Percentiles rank a stretch among this genome's conserved stretches.
Evolutionary conservation across 2,888 invertebrate species (phyloP).

Genomic region (Pyrocoelia pectoralis): DNA sequence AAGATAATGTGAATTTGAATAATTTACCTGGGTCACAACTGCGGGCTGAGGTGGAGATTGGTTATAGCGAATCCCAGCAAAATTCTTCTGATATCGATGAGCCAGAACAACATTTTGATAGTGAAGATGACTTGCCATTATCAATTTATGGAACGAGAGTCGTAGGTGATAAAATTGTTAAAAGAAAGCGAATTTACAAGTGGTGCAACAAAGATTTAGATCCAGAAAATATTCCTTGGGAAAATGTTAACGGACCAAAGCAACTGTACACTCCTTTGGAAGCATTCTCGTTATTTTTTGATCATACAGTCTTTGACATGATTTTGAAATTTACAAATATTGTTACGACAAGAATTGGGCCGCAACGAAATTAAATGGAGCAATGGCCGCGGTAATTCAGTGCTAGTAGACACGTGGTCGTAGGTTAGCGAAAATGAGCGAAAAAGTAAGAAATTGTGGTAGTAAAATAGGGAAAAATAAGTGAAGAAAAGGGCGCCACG

Average conservation of each 20-base stretch:
- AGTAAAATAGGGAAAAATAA: too few relatives aligned
- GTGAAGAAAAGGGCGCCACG: too few relatives aligned
- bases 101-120: conserved; percentile 5
- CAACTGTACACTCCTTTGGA: background rate
- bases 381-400: too few relatives aligned
- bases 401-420: too few relatives aligned
- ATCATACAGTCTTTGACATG: background rate
- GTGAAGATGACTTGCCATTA: conserved; percentile 24
- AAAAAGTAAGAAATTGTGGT: too few relatives aligned
- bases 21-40: conserved; percentile 35
- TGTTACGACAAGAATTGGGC: too few relatives aligned
- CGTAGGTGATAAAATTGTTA: conserved; percentile 14
- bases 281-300: conserved; percentile 5
- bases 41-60: conserved; percentile 21
- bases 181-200: conserved; percentile 19
- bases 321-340: background rate
- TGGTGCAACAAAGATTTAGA: conserved; percentile 16
- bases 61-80: conserved; percentile 9
- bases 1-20: conserved; percentile 24
- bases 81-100: conserved; percentile 4
- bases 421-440: too few relatives aligned
- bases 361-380: too few relatives aligned
- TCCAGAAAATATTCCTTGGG: conserved; percentile 18
- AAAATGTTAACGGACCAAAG: background rate
- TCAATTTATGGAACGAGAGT: conserved; percentile 19